phyloP scores from a whole-genome alignment of 2,113 vertebrate genomes.

The Paracanthobrama guichenoti region DNA sequence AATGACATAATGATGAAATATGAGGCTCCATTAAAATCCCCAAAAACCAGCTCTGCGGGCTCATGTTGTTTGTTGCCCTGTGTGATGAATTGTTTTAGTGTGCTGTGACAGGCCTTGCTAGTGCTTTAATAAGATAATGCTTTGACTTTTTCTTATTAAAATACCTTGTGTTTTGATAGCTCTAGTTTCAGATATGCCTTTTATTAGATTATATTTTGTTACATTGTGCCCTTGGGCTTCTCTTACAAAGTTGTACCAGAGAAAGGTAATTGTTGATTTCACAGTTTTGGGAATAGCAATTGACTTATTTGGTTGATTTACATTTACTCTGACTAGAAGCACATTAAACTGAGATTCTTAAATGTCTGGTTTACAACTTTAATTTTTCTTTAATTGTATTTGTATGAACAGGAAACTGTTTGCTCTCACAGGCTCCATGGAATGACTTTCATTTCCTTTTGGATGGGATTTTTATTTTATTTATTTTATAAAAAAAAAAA shows the following conservation, averaged over 20 bases:
- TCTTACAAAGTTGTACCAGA: constrained; percentile 23
- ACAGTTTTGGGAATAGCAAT: constrained; percentile 32
- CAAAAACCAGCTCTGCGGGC: not conserved
- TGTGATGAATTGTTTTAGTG: constrained; percentile 17
- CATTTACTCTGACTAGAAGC: constrained; percentile 25
- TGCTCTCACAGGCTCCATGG: not conserved
- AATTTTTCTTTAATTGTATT: constrained; percentile 12
- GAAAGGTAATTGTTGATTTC: constrained; percentile 38
- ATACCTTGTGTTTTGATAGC: constrained; percentile 26
- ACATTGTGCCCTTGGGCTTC: constrained; percentile 19
- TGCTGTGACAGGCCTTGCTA: not conserved
- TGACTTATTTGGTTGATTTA: constrained; percentile 38
- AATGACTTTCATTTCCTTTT: constrained; percentile 4
- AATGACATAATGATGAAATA: constrained; percentile 32
- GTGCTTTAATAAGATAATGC: constrained; percentile 31
- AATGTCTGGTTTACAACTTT: constrained; percentile 28
- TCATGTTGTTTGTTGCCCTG: constrained; percentile 11
- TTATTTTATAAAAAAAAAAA: not conserved
- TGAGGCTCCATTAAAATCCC: constrained; percentile 19
- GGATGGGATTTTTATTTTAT: not conserved
- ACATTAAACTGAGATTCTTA: not conserved
- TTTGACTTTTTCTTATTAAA: constrained; percentile 38
- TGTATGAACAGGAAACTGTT: not conserved
- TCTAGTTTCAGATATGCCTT: constrained; percentile 22
- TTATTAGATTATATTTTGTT: constrained; percentile 30